A percentile compares a stretch with the other conserved stretches of the same genome.
These are phyloP conservation scores for Azemiops feae DNA, from an alignment of 2,113 vertebrate species.

Conservation along the genomic window DNA sequence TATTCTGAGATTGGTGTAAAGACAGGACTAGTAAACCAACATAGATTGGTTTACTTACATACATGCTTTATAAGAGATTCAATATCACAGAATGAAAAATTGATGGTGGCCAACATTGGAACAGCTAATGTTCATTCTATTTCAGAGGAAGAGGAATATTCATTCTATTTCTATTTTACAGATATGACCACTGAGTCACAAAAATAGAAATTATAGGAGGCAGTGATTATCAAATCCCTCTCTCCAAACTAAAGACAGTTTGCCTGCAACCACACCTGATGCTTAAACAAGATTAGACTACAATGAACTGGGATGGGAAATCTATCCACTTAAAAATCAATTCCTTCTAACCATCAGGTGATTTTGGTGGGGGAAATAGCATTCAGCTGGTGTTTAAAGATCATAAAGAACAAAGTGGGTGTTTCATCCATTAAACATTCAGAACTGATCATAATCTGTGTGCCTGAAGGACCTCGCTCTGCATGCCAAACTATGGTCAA, in stretches of 20 bases:
- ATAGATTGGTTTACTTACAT: not conserved
- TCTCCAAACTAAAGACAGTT: not conserved
- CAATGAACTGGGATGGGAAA: not conserved
- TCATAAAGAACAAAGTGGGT: not conserved
- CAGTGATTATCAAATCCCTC: not conserved
- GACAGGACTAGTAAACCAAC: not conserved
- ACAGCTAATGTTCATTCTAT: not conserved
- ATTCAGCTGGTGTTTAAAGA: not conserved
- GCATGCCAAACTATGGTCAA: not conserved
- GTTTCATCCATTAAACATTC: not conserved
- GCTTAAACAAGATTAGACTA: not conserved
- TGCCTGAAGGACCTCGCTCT: not conserved
- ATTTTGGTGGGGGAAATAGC: no score
- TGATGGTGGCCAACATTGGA: not conserved
- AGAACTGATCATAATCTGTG: not conserved
- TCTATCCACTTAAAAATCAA: not conserved
- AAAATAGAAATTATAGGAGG: not conserved
- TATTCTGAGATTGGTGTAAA: not conserved
- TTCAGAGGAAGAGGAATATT: not conserved
- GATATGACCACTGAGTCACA: not conserved
- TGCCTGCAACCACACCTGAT: not conserved
- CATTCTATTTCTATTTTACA: not conserved
- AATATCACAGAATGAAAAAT: not conserved
- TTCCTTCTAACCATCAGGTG: not conserved
- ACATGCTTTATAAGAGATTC: not conserved